Evolutionary conservation across 2,113 vertebrate species (phyloP).

Genomic region (Poeciliopsis occidentalis): DNA sequence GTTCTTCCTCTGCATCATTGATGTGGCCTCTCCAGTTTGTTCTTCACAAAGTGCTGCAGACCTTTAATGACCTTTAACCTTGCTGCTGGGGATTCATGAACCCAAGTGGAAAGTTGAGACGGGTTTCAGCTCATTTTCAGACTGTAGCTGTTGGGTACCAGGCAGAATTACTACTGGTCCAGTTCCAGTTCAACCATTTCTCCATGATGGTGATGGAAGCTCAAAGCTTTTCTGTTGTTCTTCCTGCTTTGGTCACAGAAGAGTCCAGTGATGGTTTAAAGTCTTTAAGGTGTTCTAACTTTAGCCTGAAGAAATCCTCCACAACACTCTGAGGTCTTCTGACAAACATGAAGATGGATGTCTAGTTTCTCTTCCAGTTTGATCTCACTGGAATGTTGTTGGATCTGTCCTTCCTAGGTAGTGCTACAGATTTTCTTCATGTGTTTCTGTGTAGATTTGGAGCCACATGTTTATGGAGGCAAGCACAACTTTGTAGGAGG

Average conservation of each 20-base stretch:
- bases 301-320: slow-evolving; percentile 20
- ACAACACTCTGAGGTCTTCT: slow-evolving; percentile 4
- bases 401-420: slow-evolving; percentile 17
- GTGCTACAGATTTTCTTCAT: slow-evolving; percentile 3
- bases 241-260: slow-evolving; percentile 25
- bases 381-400: slow-evolving; percentile 18
- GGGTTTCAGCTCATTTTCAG: slow-evolving; percentile 56
- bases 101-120: slow-evolving; percentile 51
- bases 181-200: slow-evolving; percentile 3
- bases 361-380: slow-evolving; percentile 45
- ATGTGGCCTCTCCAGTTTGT: slow-evolving; percentile 52
- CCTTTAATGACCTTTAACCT: slow-evolving; percentile 63
- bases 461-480: slow-evolving; percentile 52
- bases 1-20: slow-evolving; percentile 52
- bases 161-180: slow-evolving; percentile 46
- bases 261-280: slow-evolving; percentile 10
- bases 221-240: slow-evolving; percentile 2
- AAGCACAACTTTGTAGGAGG: slow-evolving; percentile 32
- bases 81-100: slow-evolving; percentile 44
- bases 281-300: slow-evolving; percentile 22
- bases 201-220: not conserved
- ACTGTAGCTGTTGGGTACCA: slow-evolving; percentile 35
- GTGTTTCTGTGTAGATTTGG: slow-evolving; percentile 56
- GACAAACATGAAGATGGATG: slow-evolving; percentile 53
- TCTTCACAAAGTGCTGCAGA: slow-evolving; percentile 26